Conservation (phyloP, 2,797 vertebrate species). For the Oryzias sinensis region DNA sequence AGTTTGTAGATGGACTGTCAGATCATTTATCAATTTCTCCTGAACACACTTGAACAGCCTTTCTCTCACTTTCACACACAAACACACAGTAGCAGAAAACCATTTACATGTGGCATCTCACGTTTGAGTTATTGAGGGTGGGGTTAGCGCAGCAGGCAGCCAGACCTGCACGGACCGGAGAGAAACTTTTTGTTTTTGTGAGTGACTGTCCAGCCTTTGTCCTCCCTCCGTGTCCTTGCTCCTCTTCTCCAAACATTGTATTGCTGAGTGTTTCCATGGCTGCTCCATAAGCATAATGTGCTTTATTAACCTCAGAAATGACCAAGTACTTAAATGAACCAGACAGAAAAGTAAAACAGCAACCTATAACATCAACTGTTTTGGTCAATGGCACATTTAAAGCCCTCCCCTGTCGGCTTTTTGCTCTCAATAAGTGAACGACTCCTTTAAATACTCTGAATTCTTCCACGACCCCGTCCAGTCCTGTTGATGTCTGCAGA, state of each 20-base stretch:
- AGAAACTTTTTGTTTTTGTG: slow-evolving; percentile 26
- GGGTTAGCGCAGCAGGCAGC: slow-evolving; percentile 22
- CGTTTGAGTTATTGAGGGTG: slow-evolving; percentile 38
- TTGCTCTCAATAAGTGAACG: slow-evolving; percentile 15
- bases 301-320: slow-evolving; percentile 58
- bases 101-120: slow-evolving; percentile 44
- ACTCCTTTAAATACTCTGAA: slow-evolving; percentile 53
- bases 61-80: slow-evolving; percentile 8
- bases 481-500: slow-evolving; percentile 24
- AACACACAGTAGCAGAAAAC: slow-evolving; percentile 33
- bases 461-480: slow-evolving; percentile 12
- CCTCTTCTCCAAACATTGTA: slow-evolving; percentile 34
- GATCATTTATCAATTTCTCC: slow-evolving; percentile 57
- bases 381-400: slow-evolving; percentile 50
- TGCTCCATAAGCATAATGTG: slow-evolving; percentile 50
- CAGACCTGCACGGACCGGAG: slow-evolving; percentile 19
- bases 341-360: slow-evolving; percentile 38
- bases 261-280: slow-evolving; percentile 61
- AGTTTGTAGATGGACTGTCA: slow-evolving; percentile 52
- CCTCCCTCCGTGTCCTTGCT: slow-evolving; percentile 10
- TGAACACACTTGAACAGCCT: slow-evolving; percentile 10
- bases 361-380: slow-evolving; percentile 28
- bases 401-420: neutral
- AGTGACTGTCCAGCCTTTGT: slow-evolving; percentile 27
- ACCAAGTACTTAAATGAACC: slow-evolving; percentile 27